phyloP scores from a whole-genome alignment of 2,888 invertebrate species.

The Drosophila maculinotata region DNA sequence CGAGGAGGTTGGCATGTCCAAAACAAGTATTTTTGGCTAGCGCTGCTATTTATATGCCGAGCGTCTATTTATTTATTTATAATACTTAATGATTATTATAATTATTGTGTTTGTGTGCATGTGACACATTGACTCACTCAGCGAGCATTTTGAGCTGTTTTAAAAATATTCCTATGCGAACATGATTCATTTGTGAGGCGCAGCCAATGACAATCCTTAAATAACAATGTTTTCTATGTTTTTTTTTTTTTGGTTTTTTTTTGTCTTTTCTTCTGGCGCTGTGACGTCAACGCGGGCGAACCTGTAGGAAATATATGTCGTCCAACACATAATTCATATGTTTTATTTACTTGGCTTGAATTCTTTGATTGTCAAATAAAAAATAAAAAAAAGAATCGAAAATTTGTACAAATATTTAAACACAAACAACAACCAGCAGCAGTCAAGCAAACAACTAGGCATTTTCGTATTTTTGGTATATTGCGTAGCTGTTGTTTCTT shows the following conservation, averaged over 20 bases:
- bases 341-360: conserved; percentile 72
- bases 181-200: conserved; percentile 43
- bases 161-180: conserved; percentile 19
- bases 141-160: conserved; percentile 26
- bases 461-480: conserved; percentile 20
- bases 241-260: conserved; percentile 6
- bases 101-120: conserved; percentile 56
- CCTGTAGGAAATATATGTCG: conserved; percentile 39
- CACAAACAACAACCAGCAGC: conserved; percentile 23
- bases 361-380: conserved; percentile 54
- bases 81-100: conserved; percentile 43
- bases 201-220: conserved; percentile 27
- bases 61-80: conserved; percentile 49
- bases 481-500: conserved; percentile 1
- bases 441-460: conserved; percentile 32
- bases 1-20: conserved; percentile 20
- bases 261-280: conserved; percentile 32
- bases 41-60: conserved; percentile 25
- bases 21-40: conserved; percentile 21
- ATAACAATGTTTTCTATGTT: conserved; percentile 17
- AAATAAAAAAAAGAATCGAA: conserved; percentile 7
- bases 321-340: conserved; percentile 70
- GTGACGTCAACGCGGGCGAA: conserved; percentile 44
- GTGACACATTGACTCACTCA: conserved; percentile 62
- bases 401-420: conserved; percentile 37